Base-by-base conservation (phyloP, 2,797 vertebrate genomes). In the Chiroxiphia lanceolata region DNA sequence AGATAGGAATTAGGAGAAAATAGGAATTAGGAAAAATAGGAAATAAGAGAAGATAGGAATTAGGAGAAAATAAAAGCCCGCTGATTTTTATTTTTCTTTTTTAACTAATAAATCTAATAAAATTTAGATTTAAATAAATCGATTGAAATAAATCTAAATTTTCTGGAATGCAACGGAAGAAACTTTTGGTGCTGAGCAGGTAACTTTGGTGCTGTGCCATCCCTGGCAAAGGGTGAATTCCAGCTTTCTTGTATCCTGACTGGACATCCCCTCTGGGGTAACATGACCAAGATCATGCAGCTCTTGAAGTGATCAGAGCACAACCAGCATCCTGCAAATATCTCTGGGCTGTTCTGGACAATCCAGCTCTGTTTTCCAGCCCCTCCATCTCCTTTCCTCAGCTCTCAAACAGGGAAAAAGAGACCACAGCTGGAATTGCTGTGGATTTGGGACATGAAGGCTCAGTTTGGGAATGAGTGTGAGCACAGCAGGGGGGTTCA, bases 251-350 rank as follows among this genome's bases (percentile, higher is more conserved):
- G 3, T 47, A 15, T 36, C 74, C 86, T 13, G 54, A 23, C 81
- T 22, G 65, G 54, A 56, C n/a, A 60, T 36, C 12, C 6, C 71
- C 78, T 14, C 59, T 8, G 12, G 82, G 65, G 70, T 54, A 77
- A 84, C 86, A 57, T 84, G 91, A 95, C 91, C 75, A 7, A 33
- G 82, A 95, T 95, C 96, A 95, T 1, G 72, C 94, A 85, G 79
- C 87, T 31, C 79, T 74, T 91, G 87, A 92, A 85, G 87, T 7
- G 40, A 92, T 44, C 47, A 91, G 77, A 92, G 96, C 63, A 50
- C 59, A 17, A 42, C 0, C 10, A 78, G 83, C 1, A 7, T 20
- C 75, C 83, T 76, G 53, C 11, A 56, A 20, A 8, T 40, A 18
- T 78, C 92, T 25, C 77, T 27, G 94, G 93, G 74, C 83, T 4